Percentiles rank a stretch among this genome's conserved stretches.
phyloP scores from a whole-genome alignment of 2,888 invertebrate genomes.

The Beris morrisii region DNA sequence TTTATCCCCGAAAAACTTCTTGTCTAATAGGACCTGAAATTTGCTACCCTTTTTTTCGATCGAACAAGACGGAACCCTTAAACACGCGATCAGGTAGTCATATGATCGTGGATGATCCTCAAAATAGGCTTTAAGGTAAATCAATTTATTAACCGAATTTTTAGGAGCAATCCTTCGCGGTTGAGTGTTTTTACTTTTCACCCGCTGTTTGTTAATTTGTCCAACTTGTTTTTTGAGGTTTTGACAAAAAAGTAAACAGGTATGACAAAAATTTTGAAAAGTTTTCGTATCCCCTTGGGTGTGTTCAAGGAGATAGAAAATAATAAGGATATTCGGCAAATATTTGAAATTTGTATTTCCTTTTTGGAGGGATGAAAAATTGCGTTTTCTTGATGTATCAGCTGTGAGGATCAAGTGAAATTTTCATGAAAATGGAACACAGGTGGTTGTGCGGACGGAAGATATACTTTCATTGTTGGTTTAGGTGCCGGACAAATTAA shows the following conservation, averaged over 20 bases:
- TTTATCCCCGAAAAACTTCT: slow-evolving; percentile 4
- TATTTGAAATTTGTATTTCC: slow-evolving; percentile 22
- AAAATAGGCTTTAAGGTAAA: slow-evolving; percentile 16
- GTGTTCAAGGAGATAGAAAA: neutral
- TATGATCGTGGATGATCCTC: slow-evolving; percentile 19
- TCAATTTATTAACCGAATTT: slow-evolving; percentile 20
- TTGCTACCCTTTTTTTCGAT: slow-evolving; percentile 24
- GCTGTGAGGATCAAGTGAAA: slow-evolving; percentile 17
- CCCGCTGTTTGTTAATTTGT: slow-evolving; percentile 29
- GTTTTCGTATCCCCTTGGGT: neutral
- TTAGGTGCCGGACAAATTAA: neutral
- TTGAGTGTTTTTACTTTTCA: slow-evolving; percentile 14
- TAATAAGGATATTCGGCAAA: slow-evolving; percentile 22
- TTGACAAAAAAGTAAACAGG: slow-evolving; percentile 22
- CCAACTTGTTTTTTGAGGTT: slow-evolving; percentile 22
- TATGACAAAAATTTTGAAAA: neutral
- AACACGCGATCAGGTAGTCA: slow-evolving; percentile 15
- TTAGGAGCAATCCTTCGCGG: slow-evolving; percentile 9
- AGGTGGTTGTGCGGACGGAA: slow-evolving; percentile 5
- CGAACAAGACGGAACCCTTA: neutral
- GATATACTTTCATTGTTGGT: neutral
- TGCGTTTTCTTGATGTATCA: slow-evolving; percentile 8
- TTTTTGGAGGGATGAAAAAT: slow-evolving; percentile 24
- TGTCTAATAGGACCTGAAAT: slow-evolving; percentile 17
- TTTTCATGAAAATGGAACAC: neutral